These are phyloP conservation scores for Lagria hirta DNA, from an alignment of 2,888 invertebrate species.

Conservation along the genomic window DNA sequence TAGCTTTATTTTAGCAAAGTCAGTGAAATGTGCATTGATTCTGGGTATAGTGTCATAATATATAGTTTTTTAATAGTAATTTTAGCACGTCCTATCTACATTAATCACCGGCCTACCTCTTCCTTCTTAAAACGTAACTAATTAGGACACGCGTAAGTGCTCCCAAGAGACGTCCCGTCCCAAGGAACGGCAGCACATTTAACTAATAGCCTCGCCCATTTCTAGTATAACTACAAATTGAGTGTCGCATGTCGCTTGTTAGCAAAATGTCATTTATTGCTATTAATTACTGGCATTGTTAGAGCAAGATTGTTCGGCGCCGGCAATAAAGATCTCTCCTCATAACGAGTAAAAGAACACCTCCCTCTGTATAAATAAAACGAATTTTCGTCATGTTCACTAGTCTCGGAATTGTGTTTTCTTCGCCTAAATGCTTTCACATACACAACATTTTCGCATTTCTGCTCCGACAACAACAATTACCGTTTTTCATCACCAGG, in stretches of 20 bases:
- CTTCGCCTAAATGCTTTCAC: conserved; percentile 26
- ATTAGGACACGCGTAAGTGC: conserved; percentile 31
- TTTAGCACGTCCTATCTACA: too few species aligned
- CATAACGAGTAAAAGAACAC: conserved; percentile 37
- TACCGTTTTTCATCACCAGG: conserved; percentile 26
- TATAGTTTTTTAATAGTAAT: too few species aligned
- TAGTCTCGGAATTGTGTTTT: conserved; percentile 23
- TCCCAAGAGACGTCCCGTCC: conserved; percentile 24
- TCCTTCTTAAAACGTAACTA: conserved; percentile 33
- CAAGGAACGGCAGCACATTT: conserved; percentile 32
- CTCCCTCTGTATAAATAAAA: conserved; percentile 31
- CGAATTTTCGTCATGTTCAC: conserved; percentile 19
- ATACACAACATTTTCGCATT: conserved; percentile 26
- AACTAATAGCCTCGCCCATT: conserved; percentile 29
- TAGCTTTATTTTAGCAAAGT: too few species aligned
- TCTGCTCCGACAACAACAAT: conserved; percentile 22
- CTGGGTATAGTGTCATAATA: too few species aligned
- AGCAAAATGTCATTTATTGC: conserved; percentile 44
- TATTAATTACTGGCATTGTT: conserved; percentile 46
- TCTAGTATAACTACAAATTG: conserved; percentile 34
- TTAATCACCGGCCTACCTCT: too few species aligned
- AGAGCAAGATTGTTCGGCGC: conserved; percentile 39
- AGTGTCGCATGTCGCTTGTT: conserved; percentile 45
- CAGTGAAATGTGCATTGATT: too few species aligned
- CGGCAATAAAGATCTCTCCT: conserved; percentile 34